Base-by-base conservation (phyloP, 1,140 invertebrate genomes). In the Apocrypta bakeri region DNA sequence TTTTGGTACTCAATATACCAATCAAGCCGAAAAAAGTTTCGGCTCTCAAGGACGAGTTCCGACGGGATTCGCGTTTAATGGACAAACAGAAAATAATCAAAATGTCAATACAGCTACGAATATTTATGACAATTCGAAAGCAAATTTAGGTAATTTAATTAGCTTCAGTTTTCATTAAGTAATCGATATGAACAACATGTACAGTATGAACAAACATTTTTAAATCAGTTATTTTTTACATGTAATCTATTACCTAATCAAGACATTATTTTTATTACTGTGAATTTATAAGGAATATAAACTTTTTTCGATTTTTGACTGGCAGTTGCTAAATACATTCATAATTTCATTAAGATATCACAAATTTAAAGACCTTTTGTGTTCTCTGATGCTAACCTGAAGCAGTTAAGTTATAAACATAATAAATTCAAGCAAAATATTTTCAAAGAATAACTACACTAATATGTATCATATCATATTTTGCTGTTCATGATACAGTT, bases 1-100 rank as follows among this genome's bases (percentile, higher is more conserved):
- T 69, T 79, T 79, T 27, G 77, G 77, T 33, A 83, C 12, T 6
- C 27, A 83, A 29, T 79, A 80, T 29, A 76, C 63, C 11, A 83
- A 83, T 79, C 71, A 83, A 79, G 82, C 82, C 24, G 77, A 24
- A 48, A 83, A 83, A 69, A 83, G 77, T 74, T 83, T 83, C 29
- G 24, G 33, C 14, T 14, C 27, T 24, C 71, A 73, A 17, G 71
- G 76, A 31, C 69, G 31, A 75, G 71, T 37, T 1, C 68, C 61
- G 27, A 14, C 33, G 17, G 63, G 29, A 27, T 80, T 69, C 31
- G 21, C 37, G 7, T 75, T 25, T n/a, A 48, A 79, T 40, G 40
- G 63, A 29, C 31, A 9, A 40, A 73, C 48, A 25, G 31, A 78
- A 79, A 79, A 61, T 40, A n/a, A 17, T 29, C 61, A 61, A 27